Base-by-base conservation (phyloP, 2,113 vertebrate genomes). In the Perca fluviatilis region DNA sequence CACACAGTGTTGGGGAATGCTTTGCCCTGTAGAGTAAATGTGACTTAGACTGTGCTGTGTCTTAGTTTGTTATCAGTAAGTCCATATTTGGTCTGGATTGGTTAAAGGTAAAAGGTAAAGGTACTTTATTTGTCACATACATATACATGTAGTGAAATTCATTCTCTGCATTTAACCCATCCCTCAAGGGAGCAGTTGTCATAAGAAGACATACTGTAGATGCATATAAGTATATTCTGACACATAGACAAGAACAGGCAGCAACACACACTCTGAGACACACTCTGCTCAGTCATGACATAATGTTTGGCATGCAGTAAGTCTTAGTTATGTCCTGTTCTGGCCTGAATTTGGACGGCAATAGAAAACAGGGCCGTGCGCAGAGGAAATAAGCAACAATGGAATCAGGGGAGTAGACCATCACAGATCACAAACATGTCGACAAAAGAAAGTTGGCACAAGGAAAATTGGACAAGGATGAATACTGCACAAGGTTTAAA, bases 261-360 rank as follows among this genome's bases (percentile, higher is more conserved):
- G 66, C 33, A 78, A 76, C 77, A 75, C 58, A 75, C 85, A 72
- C 78, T 11, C 15, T 23, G 15, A 71, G 6, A 72, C 71, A 60
- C 74, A 75, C 85, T 84, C 23, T 6, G 73, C 65, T 84, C 68
- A 80, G 74, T 54, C 79, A 91, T 95, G 94, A 94, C 91, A 94
- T 94, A 93, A 94, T 92, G 57, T 86, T 93, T 95, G 93, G 94
- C 94, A 89, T 57, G 10, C 70, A 49, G 81, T 5, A 2, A 49
- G 74, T 74, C 70, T 86, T 73, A 88, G 90, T 83, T 90, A 88
- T 91, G 89, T 94, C 90, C 93, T 91, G 92, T 91, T 90, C 92
- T 88, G 91, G 85, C 80, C 85, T 90, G 89, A 88, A 86, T 88
- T 88, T 93, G 91, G 89, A 92, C 79, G 25, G 82, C 85, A 86